Evolutionary conservation across 1,140 invertebrate genomes (phyloP), one percentile per base, ranked within the genome.

Genomic region (Solen grandis): DNA sequence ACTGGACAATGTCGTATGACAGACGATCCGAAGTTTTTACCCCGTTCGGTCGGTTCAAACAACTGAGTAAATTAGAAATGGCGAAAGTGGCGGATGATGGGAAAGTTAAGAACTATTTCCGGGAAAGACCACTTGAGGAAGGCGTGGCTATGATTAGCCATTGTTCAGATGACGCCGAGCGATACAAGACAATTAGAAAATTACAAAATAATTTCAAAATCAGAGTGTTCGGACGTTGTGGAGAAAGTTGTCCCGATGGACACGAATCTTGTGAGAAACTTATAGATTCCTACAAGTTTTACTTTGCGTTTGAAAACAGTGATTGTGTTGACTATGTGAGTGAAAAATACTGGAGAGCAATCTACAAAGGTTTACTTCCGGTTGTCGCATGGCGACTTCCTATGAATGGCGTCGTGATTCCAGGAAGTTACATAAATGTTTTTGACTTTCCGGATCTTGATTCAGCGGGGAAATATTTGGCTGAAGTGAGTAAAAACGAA

Each of bases 201-300:
- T 86, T 95, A 8, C 85, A 93, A 80, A 90, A 91, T 25, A 89
- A 93, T 81, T 95, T 93, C 82, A 95, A 95, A 19, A 77, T 65
- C 0, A 96, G 46, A 57, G 60, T 83, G 5, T 82, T 83, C 38
- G 85, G 85, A 19, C 60, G 57, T 31, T 85, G 85, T 52, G 78
- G 79, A 2, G 79, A 54, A 5, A 78, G 22, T 52, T 50, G 72
- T 5, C 84, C 83, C 31, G 74, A 81, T 33, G 85, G 84, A 36
- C 83, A 84, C 13, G 70, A 82, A 36, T 85, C 83, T 59, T 70
- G 68, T 25, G 83, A 86, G 60, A 69, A 77, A 1, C 36, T 85
- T 38, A 75, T 77, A 60, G 72, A 98, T 29, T 31, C 27, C 66
- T 99, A 99, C 93, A 99, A 99, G 91, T 99, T 99, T 93, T 99